A percentile compares a stretch with the other conserved stretches of the same genome.
Conservation (phyloP, 2,888 invertebrate genomes). For the Thelaira solivaga region DNA sequence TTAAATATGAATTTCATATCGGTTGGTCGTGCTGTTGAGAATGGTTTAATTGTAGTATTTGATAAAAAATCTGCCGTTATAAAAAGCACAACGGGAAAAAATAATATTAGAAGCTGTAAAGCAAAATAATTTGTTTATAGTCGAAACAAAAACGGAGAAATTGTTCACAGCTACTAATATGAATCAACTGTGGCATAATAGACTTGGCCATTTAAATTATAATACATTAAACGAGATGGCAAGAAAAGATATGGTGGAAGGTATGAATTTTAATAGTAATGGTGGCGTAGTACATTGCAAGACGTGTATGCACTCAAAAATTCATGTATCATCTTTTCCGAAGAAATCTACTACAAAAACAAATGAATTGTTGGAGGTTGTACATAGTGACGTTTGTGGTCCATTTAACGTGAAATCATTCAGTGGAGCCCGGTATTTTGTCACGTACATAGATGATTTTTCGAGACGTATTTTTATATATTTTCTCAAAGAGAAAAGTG, state of each 20-base stretch:
- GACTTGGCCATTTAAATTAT: no score
- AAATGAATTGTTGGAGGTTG: constrained; percentile 22
- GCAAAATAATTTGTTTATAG: constrained; percentile 26
- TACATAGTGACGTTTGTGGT: no score
- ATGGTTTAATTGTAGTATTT: constrained; percentile 49
- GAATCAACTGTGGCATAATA: no score
- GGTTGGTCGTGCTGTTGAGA: constrained; percentile 56
- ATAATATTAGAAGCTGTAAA: no score
- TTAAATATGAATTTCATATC: constrained; percentile 56
- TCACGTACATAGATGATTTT: constrained; percentile 41
- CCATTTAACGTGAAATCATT: constrained; percentile 10
- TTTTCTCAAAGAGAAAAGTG: constrained; percentile 36
- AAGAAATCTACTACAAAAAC: constrained; percentile 14
- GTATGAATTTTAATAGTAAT: background rate
- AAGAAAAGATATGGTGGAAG: constrained; percentile 8
- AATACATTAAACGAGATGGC: constrained; percentile 11
- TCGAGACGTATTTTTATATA: constrained; percentile 38
- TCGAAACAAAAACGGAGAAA: background rate
- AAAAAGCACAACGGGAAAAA: constrained; percentile 1
- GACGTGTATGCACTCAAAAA: no score
- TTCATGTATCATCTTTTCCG: constrained; percentile 24
- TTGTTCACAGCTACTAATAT: no score
- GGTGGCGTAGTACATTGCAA: no score
- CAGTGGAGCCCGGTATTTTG: constrained; percentile 33
- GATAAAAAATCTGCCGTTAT: constrained; percentile 30